Evolutionary conservation across 2,113 vertebrate genomes (phyloP).

Genomic region (Colaptes auratus): DNA sequence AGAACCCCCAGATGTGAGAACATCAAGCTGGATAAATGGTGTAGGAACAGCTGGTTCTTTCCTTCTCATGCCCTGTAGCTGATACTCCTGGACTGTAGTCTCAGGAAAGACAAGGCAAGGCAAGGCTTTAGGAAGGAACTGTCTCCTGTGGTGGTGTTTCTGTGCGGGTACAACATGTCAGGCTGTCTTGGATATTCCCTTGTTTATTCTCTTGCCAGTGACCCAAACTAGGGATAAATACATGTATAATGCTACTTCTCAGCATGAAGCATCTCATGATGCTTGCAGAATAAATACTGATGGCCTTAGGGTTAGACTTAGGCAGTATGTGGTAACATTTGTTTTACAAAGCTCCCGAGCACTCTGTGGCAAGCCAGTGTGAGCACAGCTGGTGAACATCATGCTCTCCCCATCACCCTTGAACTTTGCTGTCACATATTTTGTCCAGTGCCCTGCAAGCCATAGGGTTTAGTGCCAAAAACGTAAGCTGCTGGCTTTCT

Average conservation of each 20-base stretch:
- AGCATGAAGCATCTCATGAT: neutral
- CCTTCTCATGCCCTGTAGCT: neutral
- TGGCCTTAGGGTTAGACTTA: neutral
- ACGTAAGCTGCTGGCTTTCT: neutral
- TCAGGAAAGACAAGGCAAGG: neutral
- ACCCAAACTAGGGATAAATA: neutral
- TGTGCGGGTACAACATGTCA: neutral
- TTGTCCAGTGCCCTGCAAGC: neutral
- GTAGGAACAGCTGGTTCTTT: neutral
- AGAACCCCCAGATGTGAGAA: neutral
- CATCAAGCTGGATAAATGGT: neutral
- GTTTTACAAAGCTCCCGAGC: neutral
- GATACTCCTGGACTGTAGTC: neutral
- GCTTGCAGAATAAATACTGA: neutral
- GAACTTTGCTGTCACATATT: fast-evolving
- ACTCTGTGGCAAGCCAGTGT: neutral
- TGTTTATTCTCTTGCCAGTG: neutral
- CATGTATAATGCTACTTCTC: neutral
- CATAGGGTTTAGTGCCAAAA: neutral
- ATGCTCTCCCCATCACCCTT: neutral
- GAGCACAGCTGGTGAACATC: neutral
- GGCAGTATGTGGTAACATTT: neutral
- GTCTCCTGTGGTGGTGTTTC: neutral
- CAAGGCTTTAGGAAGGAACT: neutral
- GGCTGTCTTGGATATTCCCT: neutral